Percentiles rank a stretch among this genome's conserved stretches.
Evolutionary conservation across 2,888 invertebrate genomes (phyloP).

Genomic region (Cryptocheilus praepositus): DNA sequence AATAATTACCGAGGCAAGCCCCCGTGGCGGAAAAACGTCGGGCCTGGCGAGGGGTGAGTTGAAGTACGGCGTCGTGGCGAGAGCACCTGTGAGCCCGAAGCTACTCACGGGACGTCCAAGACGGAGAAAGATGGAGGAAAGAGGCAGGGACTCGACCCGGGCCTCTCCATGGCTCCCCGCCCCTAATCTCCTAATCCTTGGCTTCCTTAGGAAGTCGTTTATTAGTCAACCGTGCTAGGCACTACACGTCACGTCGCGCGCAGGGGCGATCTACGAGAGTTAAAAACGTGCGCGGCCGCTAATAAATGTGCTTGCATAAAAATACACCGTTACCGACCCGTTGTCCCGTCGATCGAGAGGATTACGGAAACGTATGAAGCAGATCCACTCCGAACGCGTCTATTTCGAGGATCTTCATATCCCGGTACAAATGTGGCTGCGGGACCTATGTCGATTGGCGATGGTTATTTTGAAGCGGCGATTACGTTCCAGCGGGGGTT

Average conservation of each 20-base stretch:
- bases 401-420: slow-evolving; percentile 21
- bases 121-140: slow-evolving; percentile 21
- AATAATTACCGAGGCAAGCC: slow-evolving; percentile 53
- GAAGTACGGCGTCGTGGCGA: slow-evolving; percentile 53
- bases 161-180: slow-evolving; percentile 37
- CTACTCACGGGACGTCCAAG: slow-evolving; percentile 23
- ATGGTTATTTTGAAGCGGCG: too few species aligned
- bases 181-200: slow-evolving; percentile 73
- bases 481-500: too few species aligned
- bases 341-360: background rate
- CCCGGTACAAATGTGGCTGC: too few species aligned
- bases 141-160: background rate
- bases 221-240: slow-evolving; percentile 67
- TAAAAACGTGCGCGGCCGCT: too few species aligned
- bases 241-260: slow-evolving; percentile 19
- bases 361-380: background rate
- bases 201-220: slow-evolving; percentile 75
- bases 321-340: too few species aligned
- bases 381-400: slow-evolving; percentile 45
- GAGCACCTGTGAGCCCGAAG: slow-evolving; percentile 65
- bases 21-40: slow-evolving; percentile 42
- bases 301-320: too few species aligned
- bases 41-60: slow-evolving; percentile 40
- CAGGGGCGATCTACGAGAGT: too few species aligned
- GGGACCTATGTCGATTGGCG: too few species aligned